Evolutionary conservation across 2,797 vertebrate genomes (phyloP), one percentile per base, ranked within the genome.

Genomic region (Emys orbicularis): DNA sequence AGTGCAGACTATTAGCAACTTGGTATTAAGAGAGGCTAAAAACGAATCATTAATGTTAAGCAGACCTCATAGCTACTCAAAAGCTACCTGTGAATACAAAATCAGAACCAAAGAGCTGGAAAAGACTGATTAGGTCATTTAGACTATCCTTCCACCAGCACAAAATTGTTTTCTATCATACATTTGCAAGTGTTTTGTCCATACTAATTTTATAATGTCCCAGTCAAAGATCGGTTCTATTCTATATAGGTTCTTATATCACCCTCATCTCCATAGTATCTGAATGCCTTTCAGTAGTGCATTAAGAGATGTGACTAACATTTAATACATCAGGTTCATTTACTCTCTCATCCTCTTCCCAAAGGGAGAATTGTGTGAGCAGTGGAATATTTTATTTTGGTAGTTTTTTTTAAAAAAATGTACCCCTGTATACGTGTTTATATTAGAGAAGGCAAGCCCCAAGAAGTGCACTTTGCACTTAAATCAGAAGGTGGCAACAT

Each of bases 1-100:
- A 96, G 94, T 96, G 74, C 50, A 97, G 79, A 80, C 84, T 92
- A 34, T 87, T 93, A 87, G 61, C 49, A 92, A 85, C 56, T 89
- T 92, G 79, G 11, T 94, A 90, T 96, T 93, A 95, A 94, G 88
- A 95, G 96, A 96, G 59, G 83, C 74, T 94, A 87, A 95, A 94
- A 81, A 94, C 81, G 87, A 94, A 89, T 82, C 53, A 50, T 80
- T 92, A 91, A 88, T 89, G 59, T 92, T 95, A 92, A 97, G 86
- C 15, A 84, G 74, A 83, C 81, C 74, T 95, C 65, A 77, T 25
- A 90, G 80, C 41, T 91, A 83, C 59, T 10, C 31, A 41, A 27
- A 74, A 95, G 44, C 74, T 88, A 56, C 50, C 68, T 79, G 31
- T 19, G 65, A 92, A 83, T 80, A 47, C 31, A 76, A 21, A 9